Conservation (phyloP, 2,888 invertebrate genomes). For the Mythimna lalbum region DNA sequence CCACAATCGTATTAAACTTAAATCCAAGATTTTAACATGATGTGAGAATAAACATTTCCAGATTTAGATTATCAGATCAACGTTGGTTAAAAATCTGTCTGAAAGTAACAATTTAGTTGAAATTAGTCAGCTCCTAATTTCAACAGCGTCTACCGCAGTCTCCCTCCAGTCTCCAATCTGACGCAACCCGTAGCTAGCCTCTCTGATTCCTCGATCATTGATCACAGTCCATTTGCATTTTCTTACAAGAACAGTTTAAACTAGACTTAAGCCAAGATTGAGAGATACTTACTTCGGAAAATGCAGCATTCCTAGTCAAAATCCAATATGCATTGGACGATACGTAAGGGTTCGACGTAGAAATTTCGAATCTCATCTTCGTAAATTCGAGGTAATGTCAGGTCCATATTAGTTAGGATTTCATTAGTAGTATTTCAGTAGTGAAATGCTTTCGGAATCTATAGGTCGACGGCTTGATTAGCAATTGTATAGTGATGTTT, state of each 20-base stretch:
- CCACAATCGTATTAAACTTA: no score
- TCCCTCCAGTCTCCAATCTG: slow-evolving; percentile 1
- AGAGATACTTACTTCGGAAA: slow-evolving; percentile 45
- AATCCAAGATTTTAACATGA: background rate
- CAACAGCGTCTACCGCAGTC: no score
- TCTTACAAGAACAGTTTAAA: slow-evolving; percentile 46
- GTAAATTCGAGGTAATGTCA: slow-evolving; percentile 1
- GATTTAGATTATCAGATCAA: no score
- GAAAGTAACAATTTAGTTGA: no score
- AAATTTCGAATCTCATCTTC: slow-evolving; percentile 16
- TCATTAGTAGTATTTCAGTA: slow-evolving; percentile 29
- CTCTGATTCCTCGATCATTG: slow-evolving; percentile 39
- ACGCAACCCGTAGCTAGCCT: slow-evolving; percentile 12
- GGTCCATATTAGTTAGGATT: background rate
- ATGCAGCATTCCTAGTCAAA: slow-evolving; percentile 23
- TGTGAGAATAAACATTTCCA: background rate
- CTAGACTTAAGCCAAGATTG: slow-evolving; percentile 42
- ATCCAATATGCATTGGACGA: slow-evolving; percentile 36
- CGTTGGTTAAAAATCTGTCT: no score
- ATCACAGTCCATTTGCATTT: slow-evolving; percentile 59
- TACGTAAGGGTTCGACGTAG: background rate
- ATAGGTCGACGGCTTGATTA: background rate
- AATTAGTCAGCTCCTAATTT: no score
- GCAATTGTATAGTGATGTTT: background rate
- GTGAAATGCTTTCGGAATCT: background rate